Evolutionary conservation across 2,797 vertebrate species (phyloP), one percentile per base, ranked within the genome.

Genomic region (Brachyrhaphis roseni): DNA sequence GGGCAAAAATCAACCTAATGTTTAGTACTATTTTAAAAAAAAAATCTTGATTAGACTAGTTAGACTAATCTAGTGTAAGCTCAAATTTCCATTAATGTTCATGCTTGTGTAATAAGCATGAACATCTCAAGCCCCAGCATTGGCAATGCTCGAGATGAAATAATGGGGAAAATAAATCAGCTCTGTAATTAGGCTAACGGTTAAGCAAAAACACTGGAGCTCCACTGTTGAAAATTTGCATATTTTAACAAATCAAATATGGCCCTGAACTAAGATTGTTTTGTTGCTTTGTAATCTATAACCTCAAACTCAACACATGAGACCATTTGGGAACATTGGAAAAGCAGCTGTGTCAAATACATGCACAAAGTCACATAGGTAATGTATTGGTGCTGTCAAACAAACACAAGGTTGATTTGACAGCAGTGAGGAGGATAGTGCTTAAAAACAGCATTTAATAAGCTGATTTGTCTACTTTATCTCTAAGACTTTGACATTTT

Each of bases 111-210:
- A 16, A 57, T 91, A n/a, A n/a, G n/a, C n/a, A n/a, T n/a, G n/a
- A n/a, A n/a, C n/a, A n/a, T n/a, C n/a, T n/a, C n/a, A n/a, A n/a
- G n/a, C n/a, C n/a, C n/a, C n/a, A n/a, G n/a, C n/a, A 83, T 82
- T 31, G 78, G 62, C 85, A 70, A 86, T 86, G 78, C 85, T 86
- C 78, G 57, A 89, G 82, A 87, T 87, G 72, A 88, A 91, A 90
- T 84, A 89, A 85, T 82, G 78, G 73, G 76, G 84, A 66, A 81
- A 86, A 89, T 90, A 89, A 91, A 90, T 92, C 84, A 84, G 85
- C 81, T 82, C 59, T 72, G 81, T 90, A 91, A 94, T 93, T 91
- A 88, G 76, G 64, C 80, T 85, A 79, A 88, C 78, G 64, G 79
- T 55, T 66, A 70, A 53, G 51, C 57, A 75, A 74, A 82, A n/a